Conservation (phyloP, 2,888 invertebrate species). For the Himalopsyche japonica region DNA sequence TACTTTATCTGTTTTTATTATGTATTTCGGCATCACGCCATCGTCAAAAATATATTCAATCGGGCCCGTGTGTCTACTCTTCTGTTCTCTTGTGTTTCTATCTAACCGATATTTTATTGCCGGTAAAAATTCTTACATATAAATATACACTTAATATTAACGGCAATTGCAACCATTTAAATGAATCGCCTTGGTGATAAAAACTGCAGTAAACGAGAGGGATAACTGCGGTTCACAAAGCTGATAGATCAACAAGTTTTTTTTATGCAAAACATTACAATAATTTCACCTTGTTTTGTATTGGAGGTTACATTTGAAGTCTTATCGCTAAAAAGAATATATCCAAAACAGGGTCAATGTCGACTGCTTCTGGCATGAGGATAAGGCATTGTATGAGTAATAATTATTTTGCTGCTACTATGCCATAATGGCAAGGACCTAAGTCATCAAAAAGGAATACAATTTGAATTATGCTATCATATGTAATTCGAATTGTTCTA, state of each 20-base stretch:
- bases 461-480: too few relatives aligned
- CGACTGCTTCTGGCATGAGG: neutral
- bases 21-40: too few relatives aligned
- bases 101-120: too few relatives aligned
- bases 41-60: too few relatives aligned
- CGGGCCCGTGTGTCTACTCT: too few relatives aligned
- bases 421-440: too few relatives aligned
- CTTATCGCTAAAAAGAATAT: neutral
- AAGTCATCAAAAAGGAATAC: too few relatives aligned
- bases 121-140: too few relatives aligned
- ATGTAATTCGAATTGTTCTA: too few relatives aligned
- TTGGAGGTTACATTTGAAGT: neutral
- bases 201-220: neutral
- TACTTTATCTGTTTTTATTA: too few relatives aligned
- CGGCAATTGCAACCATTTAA: neutral
- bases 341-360: neutral
- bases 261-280: neutral
- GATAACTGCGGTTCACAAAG: neutral
- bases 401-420: too few relatives aligned
- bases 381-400: too few relatives aligned
- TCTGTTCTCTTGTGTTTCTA: neutral
- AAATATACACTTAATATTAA: neutral
- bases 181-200: neutral
- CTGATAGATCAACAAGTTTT: neutral
- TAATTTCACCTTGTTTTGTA: neutral